phyloP scores from a whole-genome alignment of 2,888 invertebrate genomes.

The Stenichneumon culpator region DNA sequence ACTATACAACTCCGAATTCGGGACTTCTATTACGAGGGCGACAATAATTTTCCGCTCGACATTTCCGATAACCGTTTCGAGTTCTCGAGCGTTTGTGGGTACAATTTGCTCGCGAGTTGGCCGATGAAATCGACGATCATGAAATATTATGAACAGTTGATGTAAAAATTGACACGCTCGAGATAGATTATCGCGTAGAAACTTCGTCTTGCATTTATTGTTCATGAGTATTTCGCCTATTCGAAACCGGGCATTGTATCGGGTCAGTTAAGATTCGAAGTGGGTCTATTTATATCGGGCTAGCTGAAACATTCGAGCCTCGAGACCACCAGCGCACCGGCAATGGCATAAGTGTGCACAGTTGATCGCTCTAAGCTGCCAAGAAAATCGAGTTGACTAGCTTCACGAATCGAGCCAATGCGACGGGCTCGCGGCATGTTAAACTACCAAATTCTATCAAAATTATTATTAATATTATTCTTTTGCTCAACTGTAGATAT shows the following conservation, averaged over 20 bases:
- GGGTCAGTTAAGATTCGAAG: conserved; percentile 41
- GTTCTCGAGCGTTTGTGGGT: neutral
- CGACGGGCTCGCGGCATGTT: neutral
- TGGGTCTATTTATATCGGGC: conserved; percentile 29
- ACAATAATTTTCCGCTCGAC: neutral
- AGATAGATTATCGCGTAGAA: neutral
- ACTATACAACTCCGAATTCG: neutral
- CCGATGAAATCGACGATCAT: neutral
- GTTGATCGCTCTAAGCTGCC: conserved; percentile 22
- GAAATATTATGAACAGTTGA: neutral
- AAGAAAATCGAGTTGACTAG: conserved; percentile 38
- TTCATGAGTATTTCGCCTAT: neutral
- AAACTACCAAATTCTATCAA: neutral
- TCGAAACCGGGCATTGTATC: conserved; percentile 34
- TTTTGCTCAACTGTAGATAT: neutral
- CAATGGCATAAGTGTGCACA: neutral
- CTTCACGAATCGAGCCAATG: conserved; percentile 28
- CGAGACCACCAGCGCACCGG: neutral
- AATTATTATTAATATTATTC: neutral
- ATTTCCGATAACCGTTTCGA: neutral
- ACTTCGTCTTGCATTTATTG: neutral
- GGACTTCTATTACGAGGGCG: neutral
- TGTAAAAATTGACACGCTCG: neutral
- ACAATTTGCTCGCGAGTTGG: neutral
- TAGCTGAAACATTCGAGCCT: conserved; percentile 11